Evolutionary conservation across 2,113 vertebrate species (phyloP), one percentile per base, ranked within the genome.

Genomic region (Nothobranchius kuhntae): DNA sequence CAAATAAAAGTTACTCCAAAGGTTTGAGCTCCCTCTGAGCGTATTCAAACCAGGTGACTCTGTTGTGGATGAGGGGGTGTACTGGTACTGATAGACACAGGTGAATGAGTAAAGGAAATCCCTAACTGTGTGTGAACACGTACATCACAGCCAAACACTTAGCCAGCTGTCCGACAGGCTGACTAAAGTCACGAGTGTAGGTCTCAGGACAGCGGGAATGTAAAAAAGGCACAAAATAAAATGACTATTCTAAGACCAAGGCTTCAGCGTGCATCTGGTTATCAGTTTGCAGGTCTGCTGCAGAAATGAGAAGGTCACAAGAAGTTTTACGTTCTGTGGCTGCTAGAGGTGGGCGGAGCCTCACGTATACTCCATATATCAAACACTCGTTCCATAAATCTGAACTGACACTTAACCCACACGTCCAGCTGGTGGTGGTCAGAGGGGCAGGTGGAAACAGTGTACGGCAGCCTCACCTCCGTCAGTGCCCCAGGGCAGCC

Each of bases 101-200:
- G 60, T 81, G 72, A 81, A 85, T 86, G 83, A 83, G 75, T 81
- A 77, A 84, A 77, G 53, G 68, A 65, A 79, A 70, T 77, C 65
- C 61, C 53, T 70, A 61, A 24, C 59, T 59, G 30, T 71, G 58
- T 68, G 78, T 80, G 77, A 85, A 86, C 68, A 74, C 36, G 67
- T 46, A 56, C 77, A 79, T 83, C 84, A 77, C 75, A 81, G 66
- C 73, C 71, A 79, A 81, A 75, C 76, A 78, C 85, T 87, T 89
- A 85, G 63, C 71, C 62, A 73, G 61, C 68, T 63, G 67, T 75
- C 68, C 76, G 68, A 83, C 80, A 80, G 70, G 71, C 58, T 46
- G 65, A 80, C 55, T 52, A 65, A 59, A 77, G 82, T 57, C 66
- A 79, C 66, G 51, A 26, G 64, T 74, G 40, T 65, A 65, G 65